Conservation (phyloP, 2,888 invertebrate genomes). For the Tyria jacobaeae region DNA sequence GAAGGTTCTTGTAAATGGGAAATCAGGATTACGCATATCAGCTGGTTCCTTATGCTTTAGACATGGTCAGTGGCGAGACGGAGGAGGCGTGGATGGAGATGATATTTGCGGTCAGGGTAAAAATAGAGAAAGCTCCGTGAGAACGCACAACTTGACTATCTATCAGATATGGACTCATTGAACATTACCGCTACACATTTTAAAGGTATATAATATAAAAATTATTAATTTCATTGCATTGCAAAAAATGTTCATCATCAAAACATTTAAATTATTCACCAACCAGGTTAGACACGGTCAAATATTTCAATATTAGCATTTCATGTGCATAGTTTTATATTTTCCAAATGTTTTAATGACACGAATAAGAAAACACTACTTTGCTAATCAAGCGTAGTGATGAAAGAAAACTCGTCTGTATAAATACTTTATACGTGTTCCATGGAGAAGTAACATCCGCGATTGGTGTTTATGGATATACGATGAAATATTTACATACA, state of each 20-base stretch:
- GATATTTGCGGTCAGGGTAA: slow-evolving; percentile 81
- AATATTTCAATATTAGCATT: background rate
- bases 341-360: no score
- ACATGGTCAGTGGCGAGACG: slow-evolving; percentile 51
- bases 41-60: slow-evolving; percentile 46
- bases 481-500: no score
- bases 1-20: background rate
- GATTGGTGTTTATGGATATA: no score
- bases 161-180: slow-evolving; percentile 47
- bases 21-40: background rate
- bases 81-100: slow-evolving; percentile 70
- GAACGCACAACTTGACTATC: slow-evolving; percentile 63
- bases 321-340: no score
- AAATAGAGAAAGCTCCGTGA: slow-evolving; percentile 80
- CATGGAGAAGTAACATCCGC: background rate
- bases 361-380: background rate
- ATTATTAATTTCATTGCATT: background rate
- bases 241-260: background rate
- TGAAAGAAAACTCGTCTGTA: background rate
- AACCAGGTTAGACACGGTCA: background rate
- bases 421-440: no score
- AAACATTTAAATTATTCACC: background rate
- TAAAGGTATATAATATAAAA: background rate
- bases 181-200: slow-evolving; percentile 32
- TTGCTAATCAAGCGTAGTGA: background rate